Base-by-base conservation (phyloP, 23 tunicate genomes). In the Halocynthia aurantium region DNA sequence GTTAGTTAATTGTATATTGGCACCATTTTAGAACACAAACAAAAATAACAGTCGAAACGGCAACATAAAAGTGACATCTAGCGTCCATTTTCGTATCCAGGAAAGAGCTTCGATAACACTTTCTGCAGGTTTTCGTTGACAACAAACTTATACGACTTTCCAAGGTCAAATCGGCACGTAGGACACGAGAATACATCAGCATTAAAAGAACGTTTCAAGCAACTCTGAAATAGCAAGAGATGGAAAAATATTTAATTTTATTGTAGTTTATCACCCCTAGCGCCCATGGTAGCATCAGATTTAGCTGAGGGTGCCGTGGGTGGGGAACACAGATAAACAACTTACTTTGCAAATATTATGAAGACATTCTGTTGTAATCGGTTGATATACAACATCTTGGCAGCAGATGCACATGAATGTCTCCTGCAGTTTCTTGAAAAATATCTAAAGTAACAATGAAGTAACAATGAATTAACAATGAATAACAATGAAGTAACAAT, bases 101-200 rank as follows among this genome's bases (percentile, higher is more conserved):
- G 96, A 71, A 84, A 75, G 8, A 84, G 18, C 7, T 61, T 76
- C 20, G 60, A 67, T 8, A 89, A 85, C 20, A 73, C 71, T 58
- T 70, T 57, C 62, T 84, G 88, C 73, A 89, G 67, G 12, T 56
- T 57, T 5, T 57, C 60, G 61, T 89, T 89, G 53, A 89, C 75
- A 10, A 52, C 55, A 50, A 84, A 6, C 6, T 61, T 53, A 52
- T 81, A 82, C 53, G 69, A 51, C 50, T 80, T 80, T 22, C 87
- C 96, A 22, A 89, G 76, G 31, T 89, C 96, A 54, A 7, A 13
- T 10, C 96, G 82, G 57, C 96, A 89, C 57, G 86, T 70, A 11
- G 96, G 96, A 60, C 96, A 89, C 7, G 85, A 31, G 58, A 69
- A 89, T 52, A 89, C 85, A 51, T 89, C 96, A 0, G 96, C 96